Evolutionary conservation across 2,888 invertebrate species (phyloP), one percentile per base, ranked within the genome.

Genomic region (Cosmopolites sordidus): DNA sequence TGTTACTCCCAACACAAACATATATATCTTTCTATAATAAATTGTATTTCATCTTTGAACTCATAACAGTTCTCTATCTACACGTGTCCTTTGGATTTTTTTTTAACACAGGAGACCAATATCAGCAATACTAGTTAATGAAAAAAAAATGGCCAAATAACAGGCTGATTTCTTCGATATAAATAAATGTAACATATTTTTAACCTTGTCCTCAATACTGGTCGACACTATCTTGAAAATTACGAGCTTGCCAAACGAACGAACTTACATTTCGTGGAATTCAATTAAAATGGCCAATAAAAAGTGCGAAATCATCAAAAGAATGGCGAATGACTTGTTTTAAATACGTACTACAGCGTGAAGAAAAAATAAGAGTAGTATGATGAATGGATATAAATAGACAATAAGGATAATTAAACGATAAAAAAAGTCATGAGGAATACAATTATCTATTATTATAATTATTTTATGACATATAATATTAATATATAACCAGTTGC

Each of bases 151-250:
- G 11, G 33, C 33, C 8, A 12, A 12, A 12, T 4, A 12, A 11
- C n/a, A 12, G 3, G 12, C 33, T 33, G n/a, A 33, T 33, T 33
- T 33, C 33, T 33, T 5, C 8, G 40, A 9, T 40, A 40, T 40
- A 40, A 40, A 40, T 40, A 40, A 40, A 40, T 40, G 40, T 40
- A 40, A 40, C 40, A 40, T 16, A 40, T 40, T 40, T 40, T 40
- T 40, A 15, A 40, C 40, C 40, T 40, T 40, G 40, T 40, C 40
- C 40, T 40, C 40, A 40, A 16, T 40, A 6, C 15, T 11, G 3
- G 12, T 12, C 12, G 33, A 11, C 33, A 9, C 33, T 33, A 33
- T 33, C 33, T 33, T n/a, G 33, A 33, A 33, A 33, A 33, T 33
- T 33, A 12, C 11, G 11, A 12, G 33, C 33, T 33, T 11, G 33